Percentiles rank a stretch among this genome's conserved stretches.
phyloP scores from a whole-genome alignment of 1,140 invertebrate genomes.

The Penaeus indicus region DNA sequence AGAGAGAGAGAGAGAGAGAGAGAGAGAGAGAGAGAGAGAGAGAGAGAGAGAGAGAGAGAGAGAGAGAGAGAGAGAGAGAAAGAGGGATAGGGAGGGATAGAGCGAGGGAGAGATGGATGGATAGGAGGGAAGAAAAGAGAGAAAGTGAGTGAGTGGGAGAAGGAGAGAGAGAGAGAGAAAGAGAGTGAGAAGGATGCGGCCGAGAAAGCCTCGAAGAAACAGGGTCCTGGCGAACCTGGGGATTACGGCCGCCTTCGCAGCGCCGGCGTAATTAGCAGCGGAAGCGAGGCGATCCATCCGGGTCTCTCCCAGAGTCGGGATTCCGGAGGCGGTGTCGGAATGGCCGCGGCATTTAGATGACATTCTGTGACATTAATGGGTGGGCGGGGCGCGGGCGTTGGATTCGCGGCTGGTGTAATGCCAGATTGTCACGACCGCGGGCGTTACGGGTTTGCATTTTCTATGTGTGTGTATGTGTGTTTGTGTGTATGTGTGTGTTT shows the following conservation, averaged over 20 bases:
- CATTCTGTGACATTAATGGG: slow-evolving; percentile 37
- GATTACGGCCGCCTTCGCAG: neutral
- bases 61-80: slow-evolving; percentile 28
- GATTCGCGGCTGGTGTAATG: neutral
- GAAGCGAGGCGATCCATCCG: neutral
- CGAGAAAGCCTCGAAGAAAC: too few species aligned
- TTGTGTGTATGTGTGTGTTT: too few species aligned
- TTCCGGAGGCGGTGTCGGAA: slow-evolving; percentile 23
- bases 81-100: slow-evolving; percentile 9
- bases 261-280: neutral
- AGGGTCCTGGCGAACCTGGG: too few species aligned
- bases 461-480: too few species aligned
- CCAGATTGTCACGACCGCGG: too few species aligned
- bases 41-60: slow-evolving; percentile 17
- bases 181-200: neutral
- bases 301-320: neutral
- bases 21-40: neutral
- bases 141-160: neutral
- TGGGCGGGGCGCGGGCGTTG: neutral
- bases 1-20: slow-evolving; percentile 17
- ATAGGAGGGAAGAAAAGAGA: neutral
- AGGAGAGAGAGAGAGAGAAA: neutral
- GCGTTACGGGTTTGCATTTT: too few species aligned
- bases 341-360: slow-evolving; percentile 39
- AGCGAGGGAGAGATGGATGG: neutral